Percentiles rank a stretch among this genome's conserved stretches.
Conservation (phyloP, 1,140 invertebrate genomes). For the Pachyrhynchus sulphureomaculatus region DNA sequence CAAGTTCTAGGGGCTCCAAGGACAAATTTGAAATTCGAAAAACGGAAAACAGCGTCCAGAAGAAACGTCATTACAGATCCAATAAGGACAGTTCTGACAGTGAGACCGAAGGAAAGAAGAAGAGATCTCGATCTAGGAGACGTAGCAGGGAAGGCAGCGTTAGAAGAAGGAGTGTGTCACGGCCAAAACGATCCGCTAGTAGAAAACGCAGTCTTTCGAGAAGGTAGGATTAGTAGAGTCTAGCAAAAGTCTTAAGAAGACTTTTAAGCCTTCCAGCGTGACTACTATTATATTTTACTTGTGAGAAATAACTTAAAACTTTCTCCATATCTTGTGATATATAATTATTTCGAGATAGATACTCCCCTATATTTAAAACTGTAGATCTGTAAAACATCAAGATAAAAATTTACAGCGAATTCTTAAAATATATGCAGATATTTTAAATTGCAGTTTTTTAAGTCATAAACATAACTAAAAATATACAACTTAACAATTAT, state of each 20-base stretch:
- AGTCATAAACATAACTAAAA: too few species aligned
- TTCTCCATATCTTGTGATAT: too few species aligned
- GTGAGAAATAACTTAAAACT: too few species aligned
- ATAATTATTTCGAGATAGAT: too few species aligned
- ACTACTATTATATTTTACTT: too few species aligned
- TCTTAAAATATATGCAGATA: too few species aligned
- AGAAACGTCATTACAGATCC: slow-evolving; percentile 82
- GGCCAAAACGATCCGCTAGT: slow-evolving; percentile 38
- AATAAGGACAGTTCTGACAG: slow-evolving; percentile 78
- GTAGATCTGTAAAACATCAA: too few species aligned
- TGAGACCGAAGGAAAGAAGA: slow-evolving; percentile 45
- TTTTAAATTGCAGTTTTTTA: too few species aligned
- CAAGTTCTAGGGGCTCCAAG: slow-evolving; percentile 48
- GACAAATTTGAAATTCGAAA: slow-evolving; percentile 73
- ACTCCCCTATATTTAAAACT: too few species aligned
- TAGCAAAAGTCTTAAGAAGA: background rate
- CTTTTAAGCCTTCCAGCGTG: too few species aligned
- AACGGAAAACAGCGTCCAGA: slow-evolving; percentile 77
- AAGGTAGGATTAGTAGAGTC: slow-evolving; percentile 38
- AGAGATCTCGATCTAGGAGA: slow-evolving; percentile 48
- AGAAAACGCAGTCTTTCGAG: slow-evolving; percentile 47
- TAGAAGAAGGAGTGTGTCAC: slow-evolving; percentile 38
- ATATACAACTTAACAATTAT: too few species aligned
- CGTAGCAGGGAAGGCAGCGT: slow-evolving; percentile 45
- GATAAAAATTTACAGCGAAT: too few species aligned